Conservation (phyloP, 2,113 vertebrate genomes). For the Capricornis sumatraensis region DNA sequence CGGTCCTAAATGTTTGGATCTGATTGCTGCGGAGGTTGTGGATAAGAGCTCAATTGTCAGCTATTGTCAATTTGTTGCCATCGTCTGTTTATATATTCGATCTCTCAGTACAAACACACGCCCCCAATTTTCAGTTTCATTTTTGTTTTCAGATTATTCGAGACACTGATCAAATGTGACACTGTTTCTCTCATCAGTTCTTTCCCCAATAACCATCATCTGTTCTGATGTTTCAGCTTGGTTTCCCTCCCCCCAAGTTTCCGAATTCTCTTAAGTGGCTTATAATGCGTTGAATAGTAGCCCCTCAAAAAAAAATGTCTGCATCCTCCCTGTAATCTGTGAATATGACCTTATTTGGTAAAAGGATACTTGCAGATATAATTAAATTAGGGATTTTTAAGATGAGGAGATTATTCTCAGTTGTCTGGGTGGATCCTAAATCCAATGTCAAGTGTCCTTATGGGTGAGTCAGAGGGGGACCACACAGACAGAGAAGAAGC, state of each 20-base stretch:
- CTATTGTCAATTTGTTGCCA: background rate
- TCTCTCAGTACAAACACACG: background rate
- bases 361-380: background rate
- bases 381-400: background rate
- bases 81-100: background rate
- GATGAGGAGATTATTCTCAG: background rate
- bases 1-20: background rate
- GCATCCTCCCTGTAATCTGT: background rate
- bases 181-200: background rate
- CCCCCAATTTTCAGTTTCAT: background rate
- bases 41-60: background rate
- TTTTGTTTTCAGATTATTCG: background rate
- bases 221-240: background rate
- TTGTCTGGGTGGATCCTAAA: background rate
- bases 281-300: background rate
- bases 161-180: background rate
- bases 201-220: background rate
- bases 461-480: background rate
- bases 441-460: background rate
- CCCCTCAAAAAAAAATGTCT: background rate
- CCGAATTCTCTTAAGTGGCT: background rate
- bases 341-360: background rate
- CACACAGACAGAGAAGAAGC: background rate
- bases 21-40: background rate
- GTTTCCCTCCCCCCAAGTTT: background rate